A percentile compares a stretch with the other conserved stretches of the same genome.
Evolutionary conservation across 2,888 invertebrate genomes (phyloP).

Genomic region (Orgyia antiqua): DNA sequence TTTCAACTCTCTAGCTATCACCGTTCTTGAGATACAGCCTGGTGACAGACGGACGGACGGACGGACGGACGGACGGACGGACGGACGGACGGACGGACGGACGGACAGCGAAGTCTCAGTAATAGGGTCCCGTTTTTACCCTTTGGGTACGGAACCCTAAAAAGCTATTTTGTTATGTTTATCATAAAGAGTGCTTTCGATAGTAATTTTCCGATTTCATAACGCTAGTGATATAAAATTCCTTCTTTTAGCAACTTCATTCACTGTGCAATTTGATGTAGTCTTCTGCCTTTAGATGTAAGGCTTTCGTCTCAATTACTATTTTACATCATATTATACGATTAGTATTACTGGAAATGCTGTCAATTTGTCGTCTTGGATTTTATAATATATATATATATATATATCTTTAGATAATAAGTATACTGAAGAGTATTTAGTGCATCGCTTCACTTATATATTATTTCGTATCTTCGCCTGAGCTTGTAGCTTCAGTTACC

Average conservation of each 20-base stretch:
- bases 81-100: no score
- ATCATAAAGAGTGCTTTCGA: no score
- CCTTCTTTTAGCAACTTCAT: slow-evolving; percentile 26
- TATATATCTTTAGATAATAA: slow-evolving; percentile 48
- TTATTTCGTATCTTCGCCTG: slow-evolving; percentile 27
- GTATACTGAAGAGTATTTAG: slow-evolving; percentile 41
- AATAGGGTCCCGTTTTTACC: no score
- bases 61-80: no score
- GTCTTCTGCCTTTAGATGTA: slow-evolving; percentile 50
- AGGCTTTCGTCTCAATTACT: slow-evolving; percentile 66
- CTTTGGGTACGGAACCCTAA: no score
- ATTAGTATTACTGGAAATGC: slow-evolving; percentile 64
- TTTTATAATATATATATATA: slow-evolving; percentile 37
- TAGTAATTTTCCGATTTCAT: no score
- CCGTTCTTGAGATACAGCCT: no score
- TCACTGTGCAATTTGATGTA: slow-evolving; percentile 30
- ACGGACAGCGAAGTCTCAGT: no score
- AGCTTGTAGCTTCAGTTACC: slow-evolving; percentile 30
- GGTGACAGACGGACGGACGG: no score
- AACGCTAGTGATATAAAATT: no score
- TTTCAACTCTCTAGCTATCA: no score
- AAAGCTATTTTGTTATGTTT: no score
- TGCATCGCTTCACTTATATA: slow-evolving; percentile 56
- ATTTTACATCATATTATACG: slow-evolving; percentile 51
- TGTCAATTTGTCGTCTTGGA: slow-evolving; percentile 72